Percentiles rank a stretch among this genome's conserved stretches.
phyloP scores from a whole-genome alignment of 2,113 vertebrate species.

The Psammodynastes pulverulentus region DNA sequence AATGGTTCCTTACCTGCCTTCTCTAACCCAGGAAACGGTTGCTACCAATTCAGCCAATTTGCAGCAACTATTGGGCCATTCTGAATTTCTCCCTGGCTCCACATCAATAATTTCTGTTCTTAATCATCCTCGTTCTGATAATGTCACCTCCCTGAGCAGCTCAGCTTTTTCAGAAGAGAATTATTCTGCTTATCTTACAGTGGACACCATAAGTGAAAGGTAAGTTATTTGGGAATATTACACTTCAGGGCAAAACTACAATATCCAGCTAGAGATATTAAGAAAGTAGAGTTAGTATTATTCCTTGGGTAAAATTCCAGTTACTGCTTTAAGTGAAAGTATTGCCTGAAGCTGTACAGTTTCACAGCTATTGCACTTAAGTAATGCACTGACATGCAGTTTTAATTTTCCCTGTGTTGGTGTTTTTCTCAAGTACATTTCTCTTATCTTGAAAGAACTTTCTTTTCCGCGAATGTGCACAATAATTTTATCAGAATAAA shows the following conservation, averaged over 20 bases:
- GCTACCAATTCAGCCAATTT: constrained; percentile 31
- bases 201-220: constrained; percentile 56
- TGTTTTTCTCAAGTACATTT: neutral
- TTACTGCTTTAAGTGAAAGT: neutral
- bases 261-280: neutral
- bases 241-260: neutral
- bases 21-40: constrained; percentile 57
- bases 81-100: constrained; percentile 26
- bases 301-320: constrained; percentile 3
- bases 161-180: constrained; percentile 59
- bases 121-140: constrained; percentile 65
- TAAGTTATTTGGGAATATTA: constrained; percentile 38
- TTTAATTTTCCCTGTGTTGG: constrained; percentile 12
- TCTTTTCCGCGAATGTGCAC: neutral
- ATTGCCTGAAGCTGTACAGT: constrained; percentile 1
- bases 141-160: constrained; percentile 67
- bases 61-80: constrained; percentile 49
- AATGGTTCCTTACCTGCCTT: constrained; percentile 75
- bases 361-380: neutral
- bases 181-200: constrained; percentile 13
- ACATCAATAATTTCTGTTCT: neutral
- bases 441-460: neutral
- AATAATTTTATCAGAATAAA: constrained; percentile 14
- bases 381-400: neutral
- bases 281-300: neutral